Evolutionary conservation across 2,888 invertebrate genomes (phyloP), one percentile per base, ranked within the genome.

Genomic region (Leucophora obtusa): DNA sequence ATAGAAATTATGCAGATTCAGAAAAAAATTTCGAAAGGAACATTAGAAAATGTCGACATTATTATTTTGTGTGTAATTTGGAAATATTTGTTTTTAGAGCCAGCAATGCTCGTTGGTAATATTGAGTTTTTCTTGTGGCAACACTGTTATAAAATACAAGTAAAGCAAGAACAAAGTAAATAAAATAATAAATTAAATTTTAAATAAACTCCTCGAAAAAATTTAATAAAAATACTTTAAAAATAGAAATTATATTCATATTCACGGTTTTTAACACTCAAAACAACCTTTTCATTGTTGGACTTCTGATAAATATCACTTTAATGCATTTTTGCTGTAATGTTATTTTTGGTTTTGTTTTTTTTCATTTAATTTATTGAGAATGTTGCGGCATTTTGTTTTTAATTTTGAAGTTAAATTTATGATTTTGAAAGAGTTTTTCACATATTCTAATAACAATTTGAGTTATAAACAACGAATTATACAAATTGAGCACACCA

Each of bases 321-420:
- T 63, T 66, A 7, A 28, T 4, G 28, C 24, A 56, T 50, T 11
- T 43, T 17, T 53, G 33, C 33, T 59, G 38, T 60, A 54, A 62
- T 65, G 24, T 56, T 24, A 72, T 51, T 77, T 62, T 77, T 51
- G 15, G 38, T 71, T 81, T 73, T 81, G 80, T 76, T 76, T 76
- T 80, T 53, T 17, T 75, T 76, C 75, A 63, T 72, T n/a, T 15
- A 51, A 43, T 38, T 63, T 60, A 38, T 63, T 28, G 54, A 33
- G 5, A 47, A 60, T 73, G 15, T 71, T 62, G 43, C 68, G 47
- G 63, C 59, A 63, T 69, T 75, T 56, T 65, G 43, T 38, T 15
- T 47, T 17, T 33, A 43, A 24, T 51, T 63, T 62, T 60, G 10
- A 17, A 53, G 43, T 47, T 47, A 47, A 47, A 47, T 47, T 14